Base-by-base conservation (phyloP, 2,888 invertebrate genomes). In the Hypolimnas misippus region DNA sequence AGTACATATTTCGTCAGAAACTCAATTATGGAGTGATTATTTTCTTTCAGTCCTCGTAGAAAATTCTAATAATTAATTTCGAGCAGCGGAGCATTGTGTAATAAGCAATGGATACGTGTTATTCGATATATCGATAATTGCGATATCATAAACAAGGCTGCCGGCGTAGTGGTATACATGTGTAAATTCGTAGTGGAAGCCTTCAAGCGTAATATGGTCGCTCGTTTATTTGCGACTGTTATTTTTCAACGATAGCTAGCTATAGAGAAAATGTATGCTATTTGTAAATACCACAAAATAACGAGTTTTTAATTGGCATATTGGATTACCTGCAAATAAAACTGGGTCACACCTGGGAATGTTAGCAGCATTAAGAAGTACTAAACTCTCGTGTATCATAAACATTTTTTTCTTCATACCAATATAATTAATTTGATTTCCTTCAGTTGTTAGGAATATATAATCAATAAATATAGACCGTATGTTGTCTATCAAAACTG, bases 371-470 rank as follows among this genome's bases (percentile, higher is more conserved):
- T 25, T 25, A 25, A 2, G 25, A 25, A 25, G 33, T 33, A 33
- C 33, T 8, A 2, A 33, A 33, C 5, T 3, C 25, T n/a, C n/a
- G n/a, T 52, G 44, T 42, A 21, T 59, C 44, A 59, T 59, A n/a
- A n/a, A n/a, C n/a, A n/a, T n/a, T n/a, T 52, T 31, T 59, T 52
- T 59, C 52, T 58, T 52, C n/a, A n/a, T 44, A 14, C 33, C 44
- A 52, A 31, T 44, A 35, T n/a, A n/a, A n/a, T n/a, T n/a, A n/a
- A n/a, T n/a, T n/a, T n/a, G n/a, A n/a, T n/a, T n/a, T n/a, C n/a
- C n/a, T n/a, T n/a, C n/a, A n/a, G n/a, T n/a, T n/a, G n/a, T n/a
- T n/a, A n/a, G n/a, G n/a, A n/a, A n/a, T n/a, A n/a, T n/a, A n/a
- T n/a, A n/a, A n/a, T n/a, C n/a, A n/a, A n/a, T n/a, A n/a, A n/a